Conservation (phyloP, 2,888 invertebrate species). For the Agrochola litura region DNA sequence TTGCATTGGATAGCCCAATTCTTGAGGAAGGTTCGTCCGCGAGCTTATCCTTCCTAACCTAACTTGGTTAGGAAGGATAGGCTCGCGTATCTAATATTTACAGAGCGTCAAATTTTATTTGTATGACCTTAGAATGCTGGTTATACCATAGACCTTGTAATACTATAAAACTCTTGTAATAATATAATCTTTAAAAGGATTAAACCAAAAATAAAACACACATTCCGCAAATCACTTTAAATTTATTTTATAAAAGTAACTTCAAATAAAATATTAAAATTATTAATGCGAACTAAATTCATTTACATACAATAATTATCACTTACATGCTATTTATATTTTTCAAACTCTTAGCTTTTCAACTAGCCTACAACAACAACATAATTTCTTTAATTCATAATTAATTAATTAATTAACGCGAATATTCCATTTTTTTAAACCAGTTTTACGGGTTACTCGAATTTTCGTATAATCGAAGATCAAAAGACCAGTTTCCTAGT, state of each 20-base stretch:
- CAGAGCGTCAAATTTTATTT: neutral
- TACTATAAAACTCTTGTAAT: neutral
- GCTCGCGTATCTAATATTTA: neutral
- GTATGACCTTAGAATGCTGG: neutral
- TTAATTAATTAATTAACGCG: slow-evolving; percentile 51
- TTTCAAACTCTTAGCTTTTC: slow-evolving; percentile 62
- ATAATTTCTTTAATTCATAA: slow-evolving; percentile 49
- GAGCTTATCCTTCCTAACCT: too few relatives aligned
- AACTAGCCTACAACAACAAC: slow-evolving; percentile 64
- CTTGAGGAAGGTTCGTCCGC: too few relatives aligned
- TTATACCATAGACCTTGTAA: neutral
- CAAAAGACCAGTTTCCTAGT: neutral
- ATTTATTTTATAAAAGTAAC: slow-evolving; percentile 87
- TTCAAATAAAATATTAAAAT: slow-evolving; percentile 78
- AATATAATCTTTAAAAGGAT: neutral
- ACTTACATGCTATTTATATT: slow-evolving; percentile 61
- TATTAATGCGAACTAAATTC: slow-evolving; percentile 75
- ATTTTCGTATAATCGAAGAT: neutral
- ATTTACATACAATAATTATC: slow-evolving; percentile 64
- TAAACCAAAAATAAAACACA: slow-evolving; percentile 69
- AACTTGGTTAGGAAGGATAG: too few relatives aligned
- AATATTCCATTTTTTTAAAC: slow-evolving; percentile 23
- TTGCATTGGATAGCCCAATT: too few relatives aligned
- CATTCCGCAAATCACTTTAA: slow-evolving; percentile 80
- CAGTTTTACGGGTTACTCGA: slow-evolving; percentile 27